Percentiles rank a stretch among this genome's conserved stretches.
Evolutionary conservation across 1,140 invertebrate genomes (phyloP).

Genomic region (Drosophila bifasciata): DNA sequence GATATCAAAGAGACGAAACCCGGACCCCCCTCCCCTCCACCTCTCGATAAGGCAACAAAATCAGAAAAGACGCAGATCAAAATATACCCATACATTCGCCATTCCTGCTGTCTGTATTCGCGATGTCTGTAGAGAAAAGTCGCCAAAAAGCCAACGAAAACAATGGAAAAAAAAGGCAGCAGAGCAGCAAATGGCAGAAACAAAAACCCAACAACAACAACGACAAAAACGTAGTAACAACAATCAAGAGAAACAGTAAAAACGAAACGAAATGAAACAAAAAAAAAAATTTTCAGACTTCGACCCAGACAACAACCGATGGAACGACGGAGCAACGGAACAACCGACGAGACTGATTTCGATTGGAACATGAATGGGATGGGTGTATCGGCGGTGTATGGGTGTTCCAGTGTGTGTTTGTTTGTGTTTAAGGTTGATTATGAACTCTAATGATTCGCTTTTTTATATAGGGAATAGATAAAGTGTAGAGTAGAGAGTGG

Average conservation of each 20-base stretch:
- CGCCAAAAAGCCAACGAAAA: constrained; percentile 44
- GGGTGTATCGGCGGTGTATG: constrained; percentile 37
- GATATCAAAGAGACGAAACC: constrained; percentile 29
- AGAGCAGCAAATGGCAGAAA: constrained; percentile 35
- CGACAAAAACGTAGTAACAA: constrained; percentile 33
- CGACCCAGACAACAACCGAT: constrained; percentile 63
- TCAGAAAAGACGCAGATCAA: constrained; percentile 31
- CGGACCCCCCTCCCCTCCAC: background rate
- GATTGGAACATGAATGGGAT: constrained; percentile 56
- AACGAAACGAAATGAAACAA: constrained; percentile 50
- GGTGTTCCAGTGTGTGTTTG: constrained; percentile 4
- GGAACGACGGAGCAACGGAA: too few relatives aligned
- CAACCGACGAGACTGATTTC: constrained; percentile 38
- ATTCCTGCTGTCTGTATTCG: constrained; percentile 26
- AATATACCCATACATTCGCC: constrained; percentile 18
- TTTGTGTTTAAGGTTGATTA: constrained; percentile 46
- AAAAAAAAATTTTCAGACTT: constrained; percentile 59
- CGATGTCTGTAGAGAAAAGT: constrained; percentile 43
- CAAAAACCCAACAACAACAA: constrained; percentile 8
- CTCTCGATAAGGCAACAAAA: background rate
- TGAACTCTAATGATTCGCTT: constrained; percentile 51
- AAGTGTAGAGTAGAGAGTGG: background rate
- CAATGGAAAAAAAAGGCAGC: constrained; percentile 61
- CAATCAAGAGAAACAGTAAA: constrained; percentile 55
- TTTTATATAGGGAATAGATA: constrained; percentile 13